Evolutionary conservation across 2,888 invertebrate species (phyloP).

Genomic region (Oxyteleia sp.): DNA sequence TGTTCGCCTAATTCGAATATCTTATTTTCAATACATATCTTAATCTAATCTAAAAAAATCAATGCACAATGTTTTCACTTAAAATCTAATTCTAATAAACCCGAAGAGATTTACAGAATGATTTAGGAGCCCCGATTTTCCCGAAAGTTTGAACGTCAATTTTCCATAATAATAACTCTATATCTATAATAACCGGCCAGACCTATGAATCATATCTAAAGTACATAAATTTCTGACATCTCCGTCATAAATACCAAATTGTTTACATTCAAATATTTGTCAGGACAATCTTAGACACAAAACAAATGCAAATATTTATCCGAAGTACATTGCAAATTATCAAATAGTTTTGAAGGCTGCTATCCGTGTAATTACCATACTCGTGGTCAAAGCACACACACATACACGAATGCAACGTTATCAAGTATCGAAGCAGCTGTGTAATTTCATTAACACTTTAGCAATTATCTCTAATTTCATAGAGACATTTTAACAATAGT

Average conservation of each 20-base stretch:
- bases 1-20: no score
- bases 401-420: slow-evolving; percentile 31
- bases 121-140: no score
- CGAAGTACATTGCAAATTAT: slow-evolving; percentile 50
- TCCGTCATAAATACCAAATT: slow-evolving; percentile 9
- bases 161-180: no score
- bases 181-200: no score
- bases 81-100: no score
- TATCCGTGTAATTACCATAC: slow-evolving; percentile 55
- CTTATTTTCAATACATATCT: no score
- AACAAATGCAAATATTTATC: slow-evolving; percentile 44
- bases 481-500: slow-evolving; percentile 69
- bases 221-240: no score
- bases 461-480: slow-evolving; percentile 70
- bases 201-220: no score
- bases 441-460: slow-evolving; percentile 70
- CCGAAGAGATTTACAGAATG: no score
- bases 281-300: slow-evolving; percentile 15
- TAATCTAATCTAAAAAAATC: no score
- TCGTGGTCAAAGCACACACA: slow-evolving; percentile 50
- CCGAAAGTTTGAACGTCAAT: no score
- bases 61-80: no score
- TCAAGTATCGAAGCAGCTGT: slow-evolving; percentile 65
- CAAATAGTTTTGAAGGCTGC: slow-evolving; percentile 64
- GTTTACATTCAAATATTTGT: slow-evolving; percentile 40